These are phyloP conservation scores for Crotophaga sulcirostris DNA, from an alignment of 2,113 vertebrate genomes.

Conservation along the genomic window DNA sequence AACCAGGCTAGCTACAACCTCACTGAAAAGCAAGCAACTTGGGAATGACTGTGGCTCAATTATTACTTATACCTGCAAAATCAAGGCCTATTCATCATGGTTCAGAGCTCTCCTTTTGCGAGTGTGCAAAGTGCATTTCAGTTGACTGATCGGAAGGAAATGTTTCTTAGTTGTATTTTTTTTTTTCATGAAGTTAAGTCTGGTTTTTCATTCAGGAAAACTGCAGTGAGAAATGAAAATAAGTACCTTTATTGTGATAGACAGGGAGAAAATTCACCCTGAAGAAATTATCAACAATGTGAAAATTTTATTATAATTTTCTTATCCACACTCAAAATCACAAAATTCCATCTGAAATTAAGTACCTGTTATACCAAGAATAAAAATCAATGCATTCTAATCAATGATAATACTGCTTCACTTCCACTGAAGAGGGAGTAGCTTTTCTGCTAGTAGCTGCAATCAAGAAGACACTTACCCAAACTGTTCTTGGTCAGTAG, in stretches of 20 bases:
- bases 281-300: background rate
- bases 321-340: background rate
- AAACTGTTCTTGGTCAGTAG: background rate
- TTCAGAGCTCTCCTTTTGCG: background rate
- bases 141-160: background rate
- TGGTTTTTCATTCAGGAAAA: background rate
- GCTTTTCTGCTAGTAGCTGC: background rate
- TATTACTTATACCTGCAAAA: conserved; percentile 4
- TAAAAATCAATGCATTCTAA: background rate
- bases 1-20: background rate
- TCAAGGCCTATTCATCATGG: conserved; percentile 22
- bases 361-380: background rate
- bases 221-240: background rate
- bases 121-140: conserved; percentile 4
- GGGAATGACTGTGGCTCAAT: background rate
- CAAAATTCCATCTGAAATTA: conserved; percentile 5
- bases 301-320: background rate
- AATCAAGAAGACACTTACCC: conserved; percentile 1
- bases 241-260: background rate
- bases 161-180: background rate
- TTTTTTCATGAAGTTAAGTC: background rate
- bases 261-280: background rate
- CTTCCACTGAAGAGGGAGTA: background rate
- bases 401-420: background rate
- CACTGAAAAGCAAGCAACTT: background rate